Evolutionary conservation across 2,113 vertebrate genomes (phyloP).

Genomic region (Clupea harengus): DNA sequence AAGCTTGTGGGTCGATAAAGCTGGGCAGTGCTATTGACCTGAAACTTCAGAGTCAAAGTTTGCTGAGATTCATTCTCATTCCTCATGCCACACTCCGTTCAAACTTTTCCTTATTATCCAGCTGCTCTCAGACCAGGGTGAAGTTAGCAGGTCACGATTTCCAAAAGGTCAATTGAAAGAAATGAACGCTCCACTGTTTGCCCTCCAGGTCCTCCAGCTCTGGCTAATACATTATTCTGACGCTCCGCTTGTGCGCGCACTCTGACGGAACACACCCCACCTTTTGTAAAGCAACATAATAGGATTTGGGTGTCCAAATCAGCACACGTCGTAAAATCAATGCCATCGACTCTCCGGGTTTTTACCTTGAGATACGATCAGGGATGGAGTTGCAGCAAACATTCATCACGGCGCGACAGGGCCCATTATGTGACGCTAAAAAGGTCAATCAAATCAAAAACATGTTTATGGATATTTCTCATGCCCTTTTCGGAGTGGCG

Average conservation of each 20-base stretch:
- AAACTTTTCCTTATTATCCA: background rate
- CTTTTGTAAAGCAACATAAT: conserved; percentile 40
- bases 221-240: conserved; percentile 13
- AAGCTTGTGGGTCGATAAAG: background rate
- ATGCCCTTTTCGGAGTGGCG: conserved; percentile 27
- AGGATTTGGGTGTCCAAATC: conserved; percentile 39
- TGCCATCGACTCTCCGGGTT: conserved; percentile 31
- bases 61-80: background rate
- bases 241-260: conserved; percentile 9
- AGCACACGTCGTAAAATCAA: conserved; percentile 38
- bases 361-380: conserved; percentile 30
- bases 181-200: background rate
- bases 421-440: conserved; percentile 48
- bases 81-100: background rate
- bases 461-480: conserved; percentile 50
- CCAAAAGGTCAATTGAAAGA: background rate
- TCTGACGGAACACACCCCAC: conserved; percentile 23
- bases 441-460: conserved; percentile 53
- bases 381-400: conserved; percentile 28
- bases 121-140: background rate
- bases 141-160: conserved; percentile 7
- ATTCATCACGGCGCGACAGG: conserved; percentile 49
- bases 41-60: background rate
- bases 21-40: background rate
- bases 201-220: background rate